These are phyloP conservation scores for Thymallus thymallus DNA, from an alignment of 2,113 vertebrate genomes.

Conservation along the genomic window DNA sequence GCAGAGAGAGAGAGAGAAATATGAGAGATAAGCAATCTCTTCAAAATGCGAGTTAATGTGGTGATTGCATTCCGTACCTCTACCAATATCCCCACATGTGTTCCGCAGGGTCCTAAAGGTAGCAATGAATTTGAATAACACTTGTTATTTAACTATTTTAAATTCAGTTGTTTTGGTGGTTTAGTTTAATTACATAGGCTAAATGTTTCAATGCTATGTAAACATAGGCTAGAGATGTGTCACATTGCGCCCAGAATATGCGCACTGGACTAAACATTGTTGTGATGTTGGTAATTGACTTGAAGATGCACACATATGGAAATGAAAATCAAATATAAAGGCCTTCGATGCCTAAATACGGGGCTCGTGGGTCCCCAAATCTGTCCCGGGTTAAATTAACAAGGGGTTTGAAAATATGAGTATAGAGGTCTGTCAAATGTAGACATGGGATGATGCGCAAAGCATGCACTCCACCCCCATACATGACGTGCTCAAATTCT, in stretches of 20 bases:
- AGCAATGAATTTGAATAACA: conserved; percentile 6
- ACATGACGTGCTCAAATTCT: not conserved
- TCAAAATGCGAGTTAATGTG: conserved; percentile 69
- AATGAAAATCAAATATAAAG: not conserved
- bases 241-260: not conserved
- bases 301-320: not conserved
- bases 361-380: not conserved
- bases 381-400: not conserved
- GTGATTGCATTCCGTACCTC: conserved; percentile 63
- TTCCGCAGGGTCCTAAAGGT: conserved; percentile 80
- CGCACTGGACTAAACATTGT: not conserved
- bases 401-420: not conserved
- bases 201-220: not conserved
- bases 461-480: not conserved
- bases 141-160: not conserved
- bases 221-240: not conserved
- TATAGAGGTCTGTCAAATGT: not conserved
- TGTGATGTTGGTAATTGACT: not conserved
- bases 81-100: conserved; percentile 61
- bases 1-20: conserved; percentile 29
- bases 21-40: conserved; percentile 64
- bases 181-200: not conserved
- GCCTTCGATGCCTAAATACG: not conserved
- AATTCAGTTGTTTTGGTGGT: not conserved
- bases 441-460: not conserved